Percentiles rank a stretch among this genome's conserved stretches.
Evolutionary conservation across 2,888 invertebrate species (phyloP).

Genomic region (Plebejus melissa): DNA sequence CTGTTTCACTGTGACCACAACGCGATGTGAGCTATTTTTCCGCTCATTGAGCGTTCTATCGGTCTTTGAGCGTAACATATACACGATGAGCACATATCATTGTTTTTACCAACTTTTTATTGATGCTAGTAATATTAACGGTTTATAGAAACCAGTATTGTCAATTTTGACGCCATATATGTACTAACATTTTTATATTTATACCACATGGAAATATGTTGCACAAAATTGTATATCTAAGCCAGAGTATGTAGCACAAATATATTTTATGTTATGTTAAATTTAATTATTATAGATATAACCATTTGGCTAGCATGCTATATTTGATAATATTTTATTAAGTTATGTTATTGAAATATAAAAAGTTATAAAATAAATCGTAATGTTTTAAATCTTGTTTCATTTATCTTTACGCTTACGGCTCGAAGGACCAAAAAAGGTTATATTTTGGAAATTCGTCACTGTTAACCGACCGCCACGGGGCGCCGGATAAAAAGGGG

Average conservation of each 20-base stretch:
- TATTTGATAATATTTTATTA: slow-evolving; percentile 51
- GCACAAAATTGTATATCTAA: slow-evolving; percentile 27
- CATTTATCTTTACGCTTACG: slow-evolving; percentile 31
- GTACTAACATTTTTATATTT: slow-evolving; percentile 27
- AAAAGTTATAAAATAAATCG: slow-evolving; percentile 61
- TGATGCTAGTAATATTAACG: slow-evolving; percentile 31
- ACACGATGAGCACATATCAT: slow-evolving; percentile 73
- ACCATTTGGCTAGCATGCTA: slow-evolving; percentile 53
- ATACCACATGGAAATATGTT: slow-evolving; percentile 29
- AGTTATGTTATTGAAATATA: slow-evolving; percentile 46
- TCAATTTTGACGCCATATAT: slow-evolving; percentile 4
- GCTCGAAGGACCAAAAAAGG: slow-evolving; percentile 24
- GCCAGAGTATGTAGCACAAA: slow-evolving; percentile 34
- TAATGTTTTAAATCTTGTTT: slow-evolving; percentile 48
- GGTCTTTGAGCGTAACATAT: slow-evolving; percentile 38
- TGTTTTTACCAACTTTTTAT: slow-evolving; percentile 55
- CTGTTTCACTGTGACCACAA: no score
- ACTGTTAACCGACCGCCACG: not conserved
- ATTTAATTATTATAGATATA: slow-evolving; percentile 40
- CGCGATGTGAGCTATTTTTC: no score
- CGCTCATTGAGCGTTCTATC: no score
- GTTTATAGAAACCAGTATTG: slow-evolving; percentile 2
- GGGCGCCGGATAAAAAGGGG: no score
- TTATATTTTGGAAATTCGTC: no score
- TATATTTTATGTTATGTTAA: slow-evolving; percentile 32